These are phyloP conservation scores for Scelioninae gen. 2 DNA, from an alignment of 2,888 invertebrate genomes.

Conservation along the genomic window DNA sequence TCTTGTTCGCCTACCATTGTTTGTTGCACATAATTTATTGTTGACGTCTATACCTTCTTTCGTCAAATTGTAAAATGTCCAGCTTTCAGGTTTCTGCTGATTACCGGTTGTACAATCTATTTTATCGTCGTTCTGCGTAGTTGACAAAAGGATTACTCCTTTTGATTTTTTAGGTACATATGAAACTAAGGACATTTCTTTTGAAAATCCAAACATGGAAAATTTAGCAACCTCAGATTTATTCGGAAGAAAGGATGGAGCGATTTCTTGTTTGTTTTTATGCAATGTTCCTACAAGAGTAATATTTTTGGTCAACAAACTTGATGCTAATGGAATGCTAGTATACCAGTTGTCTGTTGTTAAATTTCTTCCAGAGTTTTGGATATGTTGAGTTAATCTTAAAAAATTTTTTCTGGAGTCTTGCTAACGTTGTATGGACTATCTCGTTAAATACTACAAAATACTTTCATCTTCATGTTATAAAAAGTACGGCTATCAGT, in stretches of 20 bases:
- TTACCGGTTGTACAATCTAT: constrained; percentile 38
- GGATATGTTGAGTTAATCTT: constrained; percentile 56
- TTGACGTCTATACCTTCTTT: constrained; percentile 14
- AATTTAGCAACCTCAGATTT: constrained; percentile 29
- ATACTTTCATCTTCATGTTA: constrained; percentile 64
- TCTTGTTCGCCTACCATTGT: not conserved
- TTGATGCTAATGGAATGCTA: constrained; percentile 62
- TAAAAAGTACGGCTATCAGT: constrained; percentile 40
- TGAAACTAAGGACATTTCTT: constrained; percentile 58
- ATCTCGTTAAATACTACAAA: constrained; percentile 64
- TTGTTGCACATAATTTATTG: not conserved
- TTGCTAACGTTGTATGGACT: constrained; percentile 64
- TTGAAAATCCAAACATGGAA: constrained; percentile 16
- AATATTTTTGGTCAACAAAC: constrained; percentile 58
- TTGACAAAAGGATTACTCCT: constrained; percentile 59
- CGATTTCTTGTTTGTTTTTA: constrained; percentile 60
- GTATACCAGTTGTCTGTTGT: constrained; percentile 66
- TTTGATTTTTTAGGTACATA: constrained; percentile 65
- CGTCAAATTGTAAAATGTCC: not conserved
- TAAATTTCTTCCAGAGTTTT: constrained; percentile 62
- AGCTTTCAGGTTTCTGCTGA: not conserved
- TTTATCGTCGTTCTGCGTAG: constrained; percentile 53
- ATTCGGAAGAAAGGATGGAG: constrained; percentile 24
- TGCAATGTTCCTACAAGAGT: constrained; percentile 61
- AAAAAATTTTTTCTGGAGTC: constrained; percentile 63